Base-by-base conservation (phyloP, 2,888 invertebrate species). In the Apamea epomidion region DNA sequence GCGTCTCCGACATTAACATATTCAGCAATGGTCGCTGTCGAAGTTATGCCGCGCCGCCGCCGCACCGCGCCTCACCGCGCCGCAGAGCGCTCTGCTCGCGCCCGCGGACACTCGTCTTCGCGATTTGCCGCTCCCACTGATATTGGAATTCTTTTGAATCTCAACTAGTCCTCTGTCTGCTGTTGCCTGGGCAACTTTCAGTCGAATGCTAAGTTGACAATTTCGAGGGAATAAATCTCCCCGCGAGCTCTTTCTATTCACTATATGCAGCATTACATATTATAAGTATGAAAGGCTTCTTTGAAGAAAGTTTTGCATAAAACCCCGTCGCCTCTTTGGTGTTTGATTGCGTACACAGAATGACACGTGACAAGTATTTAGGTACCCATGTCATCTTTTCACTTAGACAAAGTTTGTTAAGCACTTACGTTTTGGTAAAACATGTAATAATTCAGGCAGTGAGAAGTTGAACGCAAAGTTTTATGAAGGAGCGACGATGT, bases 111-210 rank as follows among this genome's bases (percentile, higher is more conserved):
- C 89, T 88, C 85, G 90, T 91, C 91, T 92, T 91, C 90, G 88
- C 93, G 92, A 92, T 89, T 91, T 90, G 88, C 91, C 87, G 91
- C 90, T 90, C 90, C 90, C 92, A 85, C 92, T 92, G 93, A 95
- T 96, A 96, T 97, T 96, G 95, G 94, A 96, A 96, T 96, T 95
- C 96, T 97, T 96, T 94, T 94, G 94, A 95, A 95, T 95, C 93
- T 94, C 93, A 92, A 96, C 95, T 94, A 95, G 92, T 92, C 92
- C 92, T 91, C 89, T 85, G 78, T 91, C 91, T 90, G 87, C 92
- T 92, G 91, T 91, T 93, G 90, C 91, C 90, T 91, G 90, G 90
- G 85, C 90, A 94, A 95, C 93, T 95, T 95, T 92, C 92, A 92
- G 91, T 92, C 92, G 90, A 90, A 95, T 94, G 93, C 93, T 93